Conservation (phyloP, 53 echinoderm and acorn worm species). For the Henricia sp. region DNA sequence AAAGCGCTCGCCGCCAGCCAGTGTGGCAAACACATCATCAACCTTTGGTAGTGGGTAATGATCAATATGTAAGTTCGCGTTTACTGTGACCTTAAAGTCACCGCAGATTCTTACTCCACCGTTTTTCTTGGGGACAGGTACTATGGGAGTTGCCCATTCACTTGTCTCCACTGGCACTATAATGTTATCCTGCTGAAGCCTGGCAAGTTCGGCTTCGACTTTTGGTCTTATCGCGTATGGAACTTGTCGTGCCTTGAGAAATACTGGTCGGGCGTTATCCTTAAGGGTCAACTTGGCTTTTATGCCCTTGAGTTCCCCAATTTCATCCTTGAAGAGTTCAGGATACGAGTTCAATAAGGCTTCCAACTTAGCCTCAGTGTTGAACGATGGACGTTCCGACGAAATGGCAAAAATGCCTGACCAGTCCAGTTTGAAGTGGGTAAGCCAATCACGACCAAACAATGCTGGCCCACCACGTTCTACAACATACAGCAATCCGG, state of each 20-base stretch:
- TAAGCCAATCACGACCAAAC: slow-evolving; percentile 64
- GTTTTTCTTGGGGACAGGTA: slow-evolving; percentile 58
- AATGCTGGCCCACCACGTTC: slow-evolving; percentile 40
- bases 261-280: slow-evolving; percentile 55
- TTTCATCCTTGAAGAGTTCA: slow-evolving; percentile 44
- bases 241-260: slow-evolving; percentile 55
- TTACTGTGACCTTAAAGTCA: slow-evolving; percentile 70
- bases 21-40: slow-evolving; percentile 65
- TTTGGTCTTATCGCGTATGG: slow-evolving; percentile 67
- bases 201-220: slow-evolving; percentile 64
- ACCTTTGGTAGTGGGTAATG: slow-evolving; percentile 65
- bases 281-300: slow-evolving; percentile 37
- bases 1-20: slow-evolving; percentile 64
- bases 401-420: slow-evolving; percentile 10
- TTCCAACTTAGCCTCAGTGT: slow-evolving; percentile 25
- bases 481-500: slow-evolving; percentile 28
- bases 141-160: slow-evolving; percentile 71
- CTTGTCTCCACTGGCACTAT: slow-evolving; percentile 56
- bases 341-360: slow-evolving; percentile 13
- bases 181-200: slow-evolving; percentile 49
- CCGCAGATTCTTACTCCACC: slow-evolving; percentile 68
- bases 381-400: neutral
- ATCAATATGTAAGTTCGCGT: slow-evolving; percentile 55
- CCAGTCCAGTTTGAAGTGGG: slow-evolving; percentile 43
- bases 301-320: slow-evolving; percentile 47